A percentile compares a stretch with the other conserved stretches of the same genome.
phyloP scores from a whole-genome alignment of 2,797 vertebrate species.

The Artibeus lituratus region DNA sequence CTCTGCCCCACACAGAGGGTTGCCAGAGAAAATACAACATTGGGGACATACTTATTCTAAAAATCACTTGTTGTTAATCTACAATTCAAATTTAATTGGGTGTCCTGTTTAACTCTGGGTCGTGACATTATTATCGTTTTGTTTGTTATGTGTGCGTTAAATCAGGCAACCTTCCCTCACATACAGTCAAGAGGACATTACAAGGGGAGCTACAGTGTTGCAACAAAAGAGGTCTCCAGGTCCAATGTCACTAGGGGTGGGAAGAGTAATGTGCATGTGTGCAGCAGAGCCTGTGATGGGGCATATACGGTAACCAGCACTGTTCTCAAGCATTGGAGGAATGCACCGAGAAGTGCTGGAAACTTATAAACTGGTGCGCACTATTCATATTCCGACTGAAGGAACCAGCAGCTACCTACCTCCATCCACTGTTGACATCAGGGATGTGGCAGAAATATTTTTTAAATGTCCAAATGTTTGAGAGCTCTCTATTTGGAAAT shows the following conservation, averaged over 20 bases:
- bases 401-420: background rate
- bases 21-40: background rate
- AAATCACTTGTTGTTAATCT: background rate
- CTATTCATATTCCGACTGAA: background rate
- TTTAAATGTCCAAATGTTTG: background rate
- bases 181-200: background rate
- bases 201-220: background rate
- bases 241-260: accelerated
- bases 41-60: background rate
- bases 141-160: background rate
- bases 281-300: background rate
- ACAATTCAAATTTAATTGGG: background rate
- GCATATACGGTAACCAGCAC: background rate
- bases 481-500: background rate
- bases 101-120: background rate
- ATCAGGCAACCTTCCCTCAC: background rate
- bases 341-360: background rate
- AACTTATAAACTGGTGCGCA: background rate
- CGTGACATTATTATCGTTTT: background rate
- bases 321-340: background rate
- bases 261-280: no score
- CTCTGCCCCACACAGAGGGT: background rate
- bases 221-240: background rate
- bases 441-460: background rate
- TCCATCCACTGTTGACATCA: no score